Percentiles rank a stretch among this genome's conserved stretches.
phyloP scores from a whole-genome alignment of 1,140 invertebrate genomes.

The Patella vulgata region DNA sequence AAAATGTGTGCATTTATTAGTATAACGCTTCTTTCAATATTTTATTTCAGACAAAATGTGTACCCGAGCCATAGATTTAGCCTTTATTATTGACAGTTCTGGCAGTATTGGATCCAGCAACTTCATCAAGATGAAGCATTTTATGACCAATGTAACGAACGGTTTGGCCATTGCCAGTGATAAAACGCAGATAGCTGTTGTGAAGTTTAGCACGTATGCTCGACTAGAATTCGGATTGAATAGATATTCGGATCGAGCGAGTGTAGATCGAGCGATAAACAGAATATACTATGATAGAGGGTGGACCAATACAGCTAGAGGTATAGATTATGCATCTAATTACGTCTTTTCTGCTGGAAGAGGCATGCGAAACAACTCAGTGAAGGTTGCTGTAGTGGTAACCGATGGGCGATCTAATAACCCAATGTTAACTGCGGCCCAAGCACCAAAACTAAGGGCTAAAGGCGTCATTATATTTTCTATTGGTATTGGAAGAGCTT shows the following conservation, averaged over 20 bases:
- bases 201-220: constrained; percentile 2
- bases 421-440: constrained; percentile 29
- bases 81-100: constrained; percentile 11
- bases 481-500: constrained; percentile 53
- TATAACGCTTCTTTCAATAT: no score
- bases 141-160: constrained; percentile 10
- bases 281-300: constrained; percentile 36
- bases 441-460: constrained; percentile 36
- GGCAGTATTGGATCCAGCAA: constrained; percentile 5
- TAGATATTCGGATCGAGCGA: constrained; percentile 29
- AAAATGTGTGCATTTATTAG: no score
- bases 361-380: constrained; percentile 11
- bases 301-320: constrained; percentile 36
- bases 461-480: constrained; percentile 50
- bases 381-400: constrained; percentile 52
- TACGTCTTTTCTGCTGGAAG: constrained; percentile 24
- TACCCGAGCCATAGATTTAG: neutral
- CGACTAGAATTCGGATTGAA: constrained; percentile 40
- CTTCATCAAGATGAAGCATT: constrained; percentile 6
- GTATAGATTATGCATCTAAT: constrained; percentile 25
- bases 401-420: constrained; percentile 51
- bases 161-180: neutral
- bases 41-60: no score
- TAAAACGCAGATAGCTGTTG: constrained; percentile 5
- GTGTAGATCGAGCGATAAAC: constrained; percentile 27